phyloP scores from a whole-genome alignment of 2,797 vertebrate species.

The Salmo trutta region DNA sequence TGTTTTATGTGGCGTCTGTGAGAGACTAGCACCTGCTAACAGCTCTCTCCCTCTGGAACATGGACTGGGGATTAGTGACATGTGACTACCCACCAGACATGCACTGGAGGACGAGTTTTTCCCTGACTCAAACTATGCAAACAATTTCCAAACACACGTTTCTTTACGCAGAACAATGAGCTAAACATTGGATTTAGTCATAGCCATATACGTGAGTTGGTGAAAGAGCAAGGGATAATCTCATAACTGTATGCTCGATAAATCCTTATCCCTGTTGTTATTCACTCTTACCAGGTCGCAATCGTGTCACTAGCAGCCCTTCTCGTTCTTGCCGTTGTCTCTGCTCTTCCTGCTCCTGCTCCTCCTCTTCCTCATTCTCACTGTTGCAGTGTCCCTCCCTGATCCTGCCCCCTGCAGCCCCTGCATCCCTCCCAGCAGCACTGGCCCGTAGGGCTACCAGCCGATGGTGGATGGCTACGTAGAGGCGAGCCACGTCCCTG shows the following conservation, averaged over 20 bases:
- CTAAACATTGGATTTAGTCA: neutral
- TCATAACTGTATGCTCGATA: neutral
- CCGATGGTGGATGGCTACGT: conserved; percentile 80
- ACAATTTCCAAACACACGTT: neutral
- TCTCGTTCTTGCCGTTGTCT: conserved; percentile 9
- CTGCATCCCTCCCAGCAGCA: conserved; percentile 29
- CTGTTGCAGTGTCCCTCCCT: conserved; percentile 64
- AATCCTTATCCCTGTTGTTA: neutral
- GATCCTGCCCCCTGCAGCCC: conserved; percentile 39
- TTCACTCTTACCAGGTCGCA: conserved; percentile 64
- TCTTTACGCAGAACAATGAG: neutral
- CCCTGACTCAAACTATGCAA: neutral
- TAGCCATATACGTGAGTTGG: neutral
- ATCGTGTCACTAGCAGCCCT: conserved; percentile 11
- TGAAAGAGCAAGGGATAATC: neutral
- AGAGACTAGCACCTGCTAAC: neutral
- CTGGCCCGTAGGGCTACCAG: conserved; percentile 72
- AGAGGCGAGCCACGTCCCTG: conserved; percentile 73
- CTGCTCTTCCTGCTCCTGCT: conserved; percentile 11
- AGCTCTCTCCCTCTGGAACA: neutral
- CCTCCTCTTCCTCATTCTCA: conserved; percentile 57
- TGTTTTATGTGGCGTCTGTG: neutral
- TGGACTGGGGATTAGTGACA: conserved; percentile 1
- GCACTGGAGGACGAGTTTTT: neutral
- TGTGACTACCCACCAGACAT: neutral